Evolutionary conservation across 2,888 invertebrate species (phyloP), one percentile per base, ranked within the genome.

Genomic region (Yponomeuta plumbellus): DNA sequence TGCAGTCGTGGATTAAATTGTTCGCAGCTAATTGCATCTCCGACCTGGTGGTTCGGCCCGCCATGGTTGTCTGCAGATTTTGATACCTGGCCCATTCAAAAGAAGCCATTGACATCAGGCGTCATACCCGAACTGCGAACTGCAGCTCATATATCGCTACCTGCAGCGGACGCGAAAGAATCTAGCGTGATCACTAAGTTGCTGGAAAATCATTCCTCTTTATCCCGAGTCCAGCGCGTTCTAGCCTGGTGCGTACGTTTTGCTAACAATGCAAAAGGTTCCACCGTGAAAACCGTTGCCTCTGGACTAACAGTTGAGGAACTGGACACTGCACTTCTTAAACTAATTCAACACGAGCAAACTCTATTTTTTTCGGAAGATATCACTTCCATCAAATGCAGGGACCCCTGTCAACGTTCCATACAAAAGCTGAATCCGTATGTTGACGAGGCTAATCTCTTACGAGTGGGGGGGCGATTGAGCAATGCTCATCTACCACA

Each of bases 401-500:
- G 22, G 10, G 62, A 66, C 8, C 11, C 40, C n/a, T 44, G 40
- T 56, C 21, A 8, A 5, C 26, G 40, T 13, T 22, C 61, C 13
- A 17, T 66, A 13, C 62, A 63, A 57, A 63, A 57, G 20, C 58
- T 66, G 20, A 5, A 44, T 57, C 66, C 66, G 10, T 66, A 63
- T 26, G 52, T 63, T 2, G 63, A 63, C 34, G 17, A 20, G 20
- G 11, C 11, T 11, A 23, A 39, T 13, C 26, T 66, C 22, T 22
- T 66, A 17, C 39, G 66, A 61, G 66, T 66, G 13, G 66, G 66
- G 13, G 66, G 66, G 22, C 61, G 66, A 39, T n/a, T 66, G 4
- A 61, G 22, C 11, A 59, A 66, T 22, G 20, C 66, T 3, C 8
- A n/a, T 4, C 22, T 66, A 23, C 62, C 66, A 11, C n/a, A 10